These are phyloP conservation scores for Chloromyia formosa DNA, from an alignment of 2,888 invertebrate genomes.

Conservation along the genomic window DNA sequence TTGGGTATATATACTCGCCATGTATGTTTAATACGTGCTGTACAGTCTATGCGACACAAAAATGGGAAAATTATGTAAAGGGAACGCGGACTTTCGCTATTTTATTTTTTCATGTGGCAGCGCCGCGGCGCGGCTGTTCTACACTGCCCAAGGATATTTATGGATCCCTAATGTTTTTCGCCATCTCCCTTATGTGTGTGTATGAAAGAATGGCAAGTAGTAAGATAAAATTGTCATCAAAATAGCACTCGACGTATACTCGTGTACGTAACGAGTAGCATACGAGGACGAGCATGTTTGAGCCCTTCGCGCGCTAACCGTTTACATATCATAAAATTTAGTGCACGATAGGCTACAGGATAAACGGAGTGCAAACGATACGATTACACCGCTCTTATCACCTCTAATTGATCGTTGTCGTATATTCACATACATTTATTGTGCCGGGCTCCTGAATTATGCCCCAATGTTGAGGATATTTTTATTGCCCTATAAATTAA, in stretches of 20 bases:
- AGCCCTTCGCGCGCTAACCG: slow-evolving; percentile 9
- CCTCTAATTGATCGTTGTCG: slow-evolving; percentile 40
- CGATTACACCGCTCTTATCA: slow-evolving; percentile 31
- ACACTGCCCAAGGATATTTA: slow-evolving; percentile 37
- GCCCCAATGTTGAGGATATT: too few species aligned
- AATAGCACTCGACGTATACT: slow-evolving; percentile 13
- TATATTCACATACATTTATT: slow-evolving; percentile 12
- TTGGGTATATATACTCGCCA: slow-evolving; percentile 17
- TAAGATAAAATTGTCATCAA: slow-evolving; percentile 43
- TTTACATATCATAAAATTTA: slow-evolving; percentile 43
- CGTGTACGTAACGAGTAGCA: background rate
- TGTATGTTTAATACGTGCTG: slow-evolving; percentile 33
- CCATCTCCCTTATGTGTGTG: background rate
- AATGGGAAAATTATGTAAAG: slow-evolving; percentile 39
- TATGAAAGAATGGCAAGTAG: slow-evolving; percentile 40
- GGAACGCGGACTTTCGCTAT: slow-evolving; percentile 30
- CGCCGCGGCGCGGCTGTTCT: background rate
- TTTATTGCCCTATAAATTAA: slow-evolving; percentile 38
- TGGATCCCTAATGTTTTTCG: slow-evolving; percentile 41
- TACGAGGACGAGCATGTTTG: too few species aligned
- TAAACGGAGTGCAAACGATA: slow-evolving; percentile 38
- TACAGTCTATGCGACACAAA: slow-evolving; percentile 33
- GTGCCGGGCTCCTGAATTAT: too few species aligned
- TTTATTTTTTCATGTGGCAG: slow-evolving; percentile 18
- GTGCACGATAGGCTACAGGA: slow-evolving; percentile 27